A percentile compares a stretch with the other conserved stretches of the same genome.
These are phyloP conservation scores for Netelia fuscicornis DNA, from an alignment of 2,888 invertebrate species.

Conservation along the genomic window DNA sequence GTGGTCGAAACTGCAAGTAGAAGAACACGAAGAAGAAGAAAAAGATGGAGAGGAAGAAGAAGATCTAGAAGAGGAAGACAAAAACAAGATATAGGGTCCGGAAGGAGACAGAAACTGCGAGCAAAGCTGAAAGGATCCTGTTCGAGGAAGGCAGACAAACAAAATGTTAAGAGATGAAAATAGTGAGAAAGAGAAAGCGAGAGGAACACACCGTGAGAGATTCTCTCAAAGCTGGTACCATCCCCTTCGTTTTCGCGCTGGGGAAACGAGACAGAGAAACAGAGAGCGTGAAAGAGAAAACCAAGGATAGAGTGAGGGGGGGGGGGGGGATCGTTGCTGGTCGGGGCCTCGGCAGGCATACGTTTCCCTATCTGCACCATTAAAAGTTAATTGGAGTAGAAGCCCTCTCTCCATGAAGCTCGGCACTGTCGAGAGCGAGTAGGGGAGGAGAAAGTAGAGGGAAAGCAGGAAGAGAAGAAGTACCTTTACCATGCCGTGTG, in stretches of 20 bases:
- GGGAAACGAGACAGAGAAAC: constrained; percentile 26
- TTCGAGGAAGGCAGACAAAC: constrained; percentile 58
- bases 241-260: constrained; percentile 15
- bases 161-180: constrained; percentile 51
- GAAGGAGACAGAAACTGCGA: constrained; percentile 37
- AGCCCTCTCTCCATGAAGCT: constrained; percentile 75
- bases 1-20: constrained; percentile 57
- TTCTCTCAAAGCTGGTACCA: constrained; percentile 34
- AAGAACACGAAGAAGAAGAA: constrained; percentile 58
- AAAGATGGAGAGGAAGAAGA: constrained; percentile 62
- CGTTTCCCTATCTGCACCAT: constrained; percentile 81
- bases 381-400: constrained; percentile 82
- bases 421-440: constrained; percentile 63
- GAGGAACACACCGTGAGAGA: constrained; percentile 54
- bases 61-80: constrained; percentile 44
- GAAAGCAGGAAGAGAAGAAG: constrained; percentile 9
- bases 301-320: constrained; percentile 34
- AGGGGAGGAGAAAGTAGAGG: constrained; percentile 61
- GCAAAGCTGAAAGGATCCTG: constrained; percentile 53
- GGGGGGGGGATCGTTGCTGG: constrained; percentile 54
- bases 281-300: constrained; percentile 5
- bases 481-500: constrained; percentile 36
- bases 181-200: constrained; percentile 24
- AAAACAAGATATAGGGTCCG: constrained; percentile 27
- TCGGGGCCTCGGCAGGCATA: constrained; percentile 76